Conservation (phyloP, 2,113 vertebrate genomes). For the Circaetus gallicus region DNA sequence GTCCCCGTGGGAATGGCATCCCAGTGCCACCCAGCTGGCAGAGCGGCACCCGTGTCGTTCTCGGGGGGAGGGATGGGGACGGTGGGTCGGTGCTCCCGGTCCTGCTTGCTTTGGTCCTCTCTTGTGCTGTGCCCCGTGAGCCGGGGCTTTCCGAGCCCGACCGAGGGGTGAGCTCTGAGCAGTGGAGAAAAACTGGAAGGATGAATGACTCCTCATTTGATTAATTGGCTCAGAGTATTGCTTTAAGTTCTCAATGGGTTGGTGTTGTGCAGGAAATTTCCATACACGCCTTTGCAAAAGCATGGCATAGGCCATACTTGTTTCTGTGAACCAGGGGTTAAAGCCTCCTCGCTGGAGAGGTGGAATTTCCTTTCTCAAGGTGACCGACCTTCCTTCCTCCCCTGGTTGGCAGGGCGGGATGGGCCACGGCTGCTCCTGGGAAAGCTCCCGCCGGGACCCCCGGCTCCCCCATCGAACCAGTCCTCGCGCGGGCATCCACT, state of each 20-base stretch:
- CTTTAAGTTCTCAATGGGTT: not conserved
- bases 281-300: not conserved
- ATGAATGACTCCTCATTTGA: not conserved
- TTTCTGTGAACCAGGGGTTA: not conserved
- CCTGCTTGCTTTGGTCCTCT: not conserved
- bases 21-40: not conserved
- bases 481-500: accelerated
- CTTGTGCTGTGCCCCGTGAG: not conserved
- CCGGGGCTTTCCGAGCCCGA: not conserved
- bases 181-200: not conserved
- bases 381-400: not conserved
- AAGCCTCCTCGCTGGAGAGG: not conserved
- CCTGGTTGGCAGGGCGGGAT: accelerated
- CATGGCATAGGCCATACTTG: accelerated
- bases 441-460: not conserved
- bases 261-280: not conserved
- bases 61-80: not conserved
- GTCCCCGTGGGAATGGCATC: not conserved
- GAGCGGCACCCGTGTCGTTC: accelerated
- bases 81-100: accelerated
- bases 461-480: accelerated
- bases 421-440: not conserved
- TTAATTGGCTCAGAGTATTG: not conserved
- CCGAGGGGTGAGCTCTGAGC: not conserved
- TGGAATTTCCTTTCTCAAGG: not conserved